Conservation (phyloP, 2,113 vertebrate species). For the Nesoenas mayeri region DNA sequence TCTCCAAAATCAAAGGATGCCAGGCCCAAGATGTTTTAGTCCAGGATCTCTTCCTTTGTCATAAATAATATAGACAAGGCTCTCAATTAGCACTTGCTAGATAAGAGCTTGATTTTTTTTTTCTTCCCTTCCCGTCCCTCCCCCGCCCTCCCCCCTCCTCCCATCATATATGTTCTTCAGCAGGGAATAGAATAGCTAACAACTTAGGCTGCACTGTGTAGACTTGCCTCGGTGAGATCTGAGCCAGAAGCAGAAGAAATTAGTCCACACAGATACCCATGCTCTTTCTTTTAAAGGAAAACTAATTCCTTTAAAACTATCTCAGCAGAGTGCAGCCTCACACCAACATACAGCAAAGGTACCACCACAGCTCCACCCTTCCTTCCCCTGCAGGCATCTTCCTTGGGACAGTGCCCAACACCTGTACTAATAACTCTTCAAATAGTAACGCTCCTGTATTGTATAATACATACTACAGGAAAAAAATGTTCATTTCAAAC, state of each 20-base stretch:
- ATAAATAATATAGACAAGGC: neutral
- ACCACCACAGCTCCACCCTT: neutral
- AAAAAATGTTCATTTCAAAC: neutral
- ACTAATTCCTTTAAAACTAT: neutral
- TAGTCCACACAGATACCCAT: neutral
- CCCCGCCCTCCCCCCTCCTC: too few species aligned
- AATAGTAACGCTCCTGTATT: neutral
- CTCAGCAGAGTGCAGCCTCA: rapidly evolving
- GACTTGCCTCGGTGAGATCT: neutral
- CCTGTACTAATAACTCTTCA: neutral
- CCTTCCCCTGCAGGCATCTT: neutral
- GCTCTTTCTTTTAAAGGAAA: neutral
- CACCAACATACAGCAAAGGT: neutral
- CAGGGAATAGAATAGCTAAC: neutral
- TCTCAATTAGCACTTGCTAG: neutral
- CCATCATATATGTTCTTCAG: neutral
- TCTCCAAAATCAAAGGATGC: neutral
- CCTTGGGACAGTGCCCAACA: neutral
- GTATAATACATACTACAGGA: neutral
- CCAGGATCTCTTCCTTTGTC: neutral
- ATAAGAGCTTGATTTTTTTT: neutral
- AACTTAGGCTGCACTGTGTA: neutral
- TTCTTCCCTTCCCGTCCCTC: rapidly evolving
- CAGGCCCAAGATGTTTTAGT: neutral
- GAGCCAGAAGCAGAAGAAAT: neutral